These are phyloP conservation scores for Nerophis lumbriciformis DNA, from an alignment of 2,113 vertebrate species.

Conservation along the genomic window DNA sequence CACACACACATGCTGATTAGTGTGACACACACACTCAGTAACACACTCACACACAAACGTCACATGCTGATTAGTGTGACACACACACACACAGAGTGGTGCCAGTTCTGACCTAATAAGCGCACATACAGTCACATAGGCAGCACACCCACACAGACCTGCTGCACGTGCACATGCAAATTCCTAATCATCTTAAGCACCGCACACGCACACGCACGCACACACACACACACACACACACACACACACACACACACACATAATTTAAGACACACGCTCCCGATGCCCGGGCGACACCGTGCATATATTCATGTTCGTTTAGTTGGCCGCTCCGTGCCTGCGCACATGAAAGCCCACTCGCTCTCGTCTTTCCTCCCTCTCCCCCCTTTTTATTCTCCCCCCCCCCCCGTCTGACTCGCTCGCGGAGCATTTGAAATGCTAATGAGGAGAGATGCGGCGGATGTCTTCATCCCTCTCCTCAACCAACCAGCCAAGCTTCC, in stretches of 20 bases:
- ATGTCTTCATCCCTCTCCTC: slow-evolving; percentile 67
- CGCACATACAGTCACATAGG: slow-evolving; percentile 51
- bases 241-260: slow-evolving; percentile 23
- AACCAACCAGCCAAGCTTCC: slow-evolving; percentile 9
- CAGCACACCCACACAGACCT: slow-evolving; percentile 13
- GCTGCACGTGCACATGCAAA: not conserved
- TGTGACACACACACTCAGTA: slow-evolving; percentile 22
- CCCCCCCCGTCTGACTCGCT: slow-evolving; percentile 50
- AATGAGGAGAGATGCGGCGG: slow-evolving; percentile 69
- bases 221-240: slow-evolving; percentile 2
- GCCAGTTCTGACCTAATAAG: slow-evolving; percentile 44
- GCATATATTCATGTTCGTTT: slow-evolving; percentile 70
- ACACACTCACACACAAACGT: slow-evolving; percentile 1
- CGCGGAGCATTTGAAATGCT: slow-evolving; percentile 69
- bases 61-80: slow-evolving; percentile 9
- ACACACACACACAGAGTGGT: slow-evolving; percentile 13
- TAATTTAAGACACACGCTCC: slow-evolving; percentile 28
- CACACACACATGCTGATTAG: not conserved
- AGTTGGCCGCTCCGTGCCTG: slow-evolving; percentile 61
- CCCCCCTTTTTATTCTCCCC: slow-evolving; percentile 28
- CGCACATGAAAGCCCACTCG: slow-evolving; percentile 66
- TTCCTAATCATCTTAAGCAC: not conserved
- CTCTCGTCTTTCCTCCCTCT: slow-evolving; percentile 20
- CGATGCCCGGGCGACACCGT: slow-evolving; percentile 42
- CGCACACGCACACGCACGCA: slow-evolving; percentile 21